Conservation (phyloP, 2,113 vertebrate species). For the Sceloporus undulatus region DNA sequence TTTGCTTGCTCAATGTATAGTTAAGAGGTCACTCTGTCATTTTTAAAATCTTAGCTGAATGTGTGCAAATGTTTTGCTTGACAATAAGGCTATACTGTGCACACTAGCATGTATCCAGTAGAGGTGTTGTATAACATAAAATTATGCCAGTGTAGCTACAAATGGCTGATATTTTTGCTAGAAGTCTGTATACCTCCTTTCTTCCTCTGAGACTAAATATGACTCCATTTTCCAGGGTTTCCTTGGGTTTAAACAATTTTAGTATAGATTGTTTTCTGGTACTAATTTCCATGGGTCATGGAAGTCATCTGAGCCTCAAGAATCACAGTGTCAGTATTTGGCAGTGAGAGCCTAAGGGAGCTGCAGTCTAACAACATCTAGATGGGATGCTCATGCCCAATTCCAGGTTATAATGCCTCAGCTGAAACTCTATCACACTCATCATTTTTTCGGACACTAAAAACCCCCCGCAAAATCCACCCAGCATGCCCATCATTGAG, state of each 20-base stretch:
- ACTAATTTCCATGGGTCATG: neutral
- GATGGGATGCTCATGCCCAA: neutral
- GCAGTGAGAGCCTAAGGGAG: neutral
- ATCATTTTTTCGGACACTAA: neutral
- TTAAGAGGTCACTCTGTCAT: neutral
- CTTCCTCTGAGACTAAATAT: neutral
- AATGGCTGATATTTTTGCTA: neutral
- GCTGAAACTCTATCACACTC: neutral
- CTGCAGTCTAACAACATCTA: neutral
- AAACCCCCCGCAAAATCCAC: neutral
- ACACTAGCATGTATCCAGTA: neutral
- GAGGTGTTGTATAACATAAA: too few species aligned
- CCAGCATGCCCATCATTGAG: neutral
- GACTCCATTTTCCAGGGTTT: neutral
- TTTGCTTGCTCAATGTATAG: neutral
- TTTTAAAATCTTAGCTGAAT: neutral
- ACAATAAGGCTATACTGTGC: neutral
- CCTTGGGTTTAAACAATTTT: neutral
- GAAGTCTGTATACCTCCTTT: neutral
- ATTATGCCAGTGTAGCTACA: neutral
- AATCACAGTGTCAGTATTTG: neutral
- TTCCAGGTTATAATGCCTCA: neutral
- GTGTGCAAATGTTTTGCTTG: neutral
- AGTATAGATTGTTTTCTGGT: neutral
- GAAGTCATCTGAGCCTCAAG: neutral